Percentiles rank a stretch among this genome's conserved stretches.
These are phyloP conservation scores for Diaphora mendica DNA, from an alignment of 2,888 invertebrate genomes.

Conservation along the genomic window DNA sequence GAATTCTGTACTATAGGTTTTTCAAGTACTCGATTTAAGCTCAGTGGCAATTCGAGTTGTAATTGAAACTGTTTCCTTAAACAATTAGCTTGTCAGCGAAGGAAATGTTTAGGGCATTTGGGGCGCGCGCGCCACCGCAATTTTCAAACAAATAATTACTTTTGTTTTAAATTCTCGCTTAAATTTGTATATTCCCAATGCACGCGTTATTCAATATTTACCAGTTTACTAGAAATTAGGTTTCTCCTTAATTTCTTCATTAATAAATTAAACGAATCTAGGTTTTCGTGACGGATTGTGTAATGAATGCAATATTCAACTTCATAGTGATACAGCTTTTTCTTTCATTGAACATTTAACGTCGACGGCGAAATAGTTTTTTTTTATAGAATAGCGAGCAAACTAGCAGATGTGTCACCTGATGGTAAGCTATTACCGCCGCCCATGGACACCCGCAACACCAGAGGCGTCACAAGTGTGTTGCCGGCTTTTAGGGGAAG, in stretches of 20 bases:
- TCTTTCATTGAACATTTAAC: constrained; percentile 4
- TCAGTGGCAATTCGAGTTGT: constrained; percentile 55
- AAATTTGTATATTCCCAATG: constrained; percentile 56
- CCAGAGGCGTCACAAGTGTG: too few species aligned
- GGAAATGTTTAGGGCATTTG: constrained; percentile 48
- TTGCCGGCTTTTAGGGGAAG: too few species aligned
- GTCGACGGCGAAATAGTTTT: too few species aligned
- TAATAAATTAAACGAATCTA: constrained; percentile 17
- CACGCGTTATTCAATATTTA: constrained; percentile 58
- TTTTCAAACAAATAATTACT: constrained; percentile 73
- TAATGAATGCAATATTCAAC: constrained; percentile 25
- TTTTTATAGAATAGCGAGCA: too few species aligned
- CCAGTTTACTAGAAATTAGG: constrained; percentile 29
- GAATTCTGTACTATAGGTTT: constrained; percentile 57
- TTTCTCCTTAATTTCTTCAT: constrained; percentile 22
- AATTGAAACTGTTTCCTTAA: constrained; percentile 73
- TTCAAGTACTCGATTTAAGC: constrained; percentile 58
- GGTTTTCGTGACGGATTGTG: constrained; percentile 35
- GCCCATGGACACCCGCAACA: too few species aligned
- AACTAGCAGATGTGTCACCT: too few species aligned
- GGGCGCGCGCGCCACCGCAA: constrained; percentile 55
- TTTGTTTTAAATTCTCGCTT: constrained; percentile 63
- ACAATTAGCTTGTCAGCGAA: constrained; percentile 71
- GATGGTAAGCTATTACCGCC: too few species aligned
- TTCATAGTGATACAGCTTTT: constrained; percentile 13